Evolutionary conservation across 2,113 vertebrate species (phyloP), one percentile per base, ranked within the genome.

Genomic region (Microtus pennsylvanicus): DNA sequence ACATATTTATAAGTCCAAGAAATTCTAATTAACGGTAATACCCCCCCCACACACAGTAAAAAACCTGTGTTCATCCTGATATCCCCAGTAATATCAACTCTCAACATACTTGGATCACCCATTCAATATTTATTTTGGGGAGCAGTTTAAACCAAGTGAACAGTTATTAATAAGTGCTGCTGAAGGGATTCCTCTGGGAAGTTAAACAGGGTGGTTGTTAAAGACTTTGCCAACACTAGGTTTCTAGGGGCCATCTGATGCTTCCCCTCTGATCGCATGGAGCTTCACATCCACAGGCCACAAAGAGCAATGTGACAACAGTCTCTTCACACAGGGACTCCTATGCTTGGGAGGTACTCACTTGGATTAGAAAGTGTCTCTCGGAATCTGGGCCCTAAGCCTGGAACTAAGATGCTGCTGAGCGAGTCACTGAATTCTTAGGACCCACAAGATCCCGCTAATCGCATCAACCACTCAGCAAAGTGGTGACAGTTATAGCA

Each of bases 61-160:
- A 69, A 69, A 52, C 16, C 74, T 16, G 52, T n/a, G 45, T 80
- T 93, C 12, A 13, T 80, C 52, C 65, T 52, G 75, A 55, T 86
- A 90, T 38, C 67, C 93, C 50, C 42, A 58, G 47, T 82, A 47
- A 61, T 52, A 50, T n/a, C 87, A 83, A 72, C 89, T 91, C 86
- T 69, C 55, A n/a, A 80, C 86, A 58, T n/a, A 14, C 82, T 89
- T 7, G 55, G 35, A 61, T 69, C 52, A 70, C 67, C 86, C 67
- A 87, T 82, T 87, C 85, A n/a, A 8, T 75, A 52, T 92, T 96
- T 94, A 97, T 89, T 94, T 96, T 67, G 28, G 94, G 86, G 83
- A 93, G 70, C 47, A 76, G 87, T 78, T 97, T 69, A 90, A 90
- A 91, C 87, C 69, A 61, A 94, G 91, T 65, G 87, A 89, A 87